Evolutionary conservation across 1,140 invertebrate genomes (phyloP), one percentile per base, ranked within the genome.

Genomic region (Spodoptera frugiperda): DNA sequence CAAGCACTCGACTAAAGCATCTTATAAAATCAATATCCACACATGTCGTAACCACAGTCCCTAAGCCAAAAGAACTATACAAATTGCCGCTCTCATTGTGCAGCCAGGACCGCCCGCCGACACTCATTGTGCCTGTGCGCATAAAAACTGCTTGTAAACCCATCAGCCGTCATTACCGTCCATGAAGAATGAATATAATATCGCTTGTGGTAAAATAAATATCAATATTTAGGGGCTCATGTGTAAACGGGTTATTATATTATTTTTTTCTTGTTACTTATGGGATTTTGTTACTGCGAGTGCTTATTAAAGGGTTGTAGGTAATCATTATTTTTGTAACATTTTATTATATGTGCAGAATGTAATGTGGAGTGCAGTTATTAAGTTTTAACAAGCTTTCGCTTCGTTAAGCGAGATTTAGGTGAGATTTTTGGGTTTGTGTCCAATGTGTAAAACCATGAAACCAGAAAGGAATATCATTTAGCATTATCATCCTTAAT

Each of bases 241-340:
- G 53, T 17, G 53, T 73, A 54, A 73, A 70, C 55, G 74, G 65
- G 71, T 80, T 80, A 70, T 67, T 53, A 76, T 67, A 77, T n/a
- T n/a, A 4, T 25, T 70, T 15, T 67, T 55, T 30, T 70, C 21
- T 21, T 48, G 44, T 21, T 15, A 46, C 1, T 65, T 65, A 48
- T 65, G 19, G 48, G 61, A 65, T 65, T 61, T 39, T 44, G 30
- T 11, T n/a, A n/a, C n/a, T 2, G n/a, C 33, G 15, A 17, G 14
- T 39, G 33, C 15, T 30, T 9, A 10, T 39, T 39, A 9, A 39
- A 6, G 5, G 33, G 33, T 39, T 39, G 33, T 9, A 8, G 33
- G 33, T 39, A 39, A 39, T 39, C 33, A 39, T 39, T 39, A 39
- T 39, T 39, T 39, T 39, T 39, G 33, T 39, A 39, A 39, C 33